Evolutionary conservation across 2,113 vertebrate genomes (phyloP), one percentile per base, ranked within the genome.

Genomic region (Bos indicus): DNA sequence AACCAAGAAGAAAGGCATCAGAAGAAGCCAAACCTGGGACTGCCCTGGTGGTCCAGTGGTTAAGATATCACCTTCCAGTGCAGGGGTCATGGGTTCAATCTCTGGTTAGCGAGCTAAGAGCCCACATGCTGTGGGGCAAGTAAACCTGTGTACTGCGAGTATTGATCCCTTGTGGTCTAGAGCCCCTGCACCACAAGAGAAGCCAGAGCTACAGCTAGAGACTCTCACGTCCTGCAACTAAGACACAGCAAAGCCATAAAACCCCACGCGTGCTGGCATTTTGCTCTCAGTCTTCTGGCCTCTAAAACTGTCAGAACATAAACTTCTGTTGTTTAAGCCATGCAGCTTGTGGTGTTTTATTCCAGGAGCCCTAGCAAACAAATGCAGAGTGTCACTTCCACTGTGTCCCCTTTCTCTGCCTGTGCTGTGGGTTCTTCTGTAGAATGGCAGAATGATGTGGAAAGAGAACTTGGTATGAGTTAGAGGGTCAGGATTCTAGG

Each of bases 211-310:
- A 43, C 36, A 74, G 0, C 40, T 14, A 14, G 71, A 77, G 23
- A 43, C n/a, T 36, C 36, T 26, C 40, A 26, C 0, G 1, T 13
- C 26, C 71, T 43, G 40, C 21, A 26, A 3, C 23, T 43, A 26
- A 74, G 19, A 40, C 0, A 3, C 10, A 74, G 67, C 19, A 40
- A 12, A 40, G 67, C 67, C 19, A 7, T 3, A 77, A 77, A 77
- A 3, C 36, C 71, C 21, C 71, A 77, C 12, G 4, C 23, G 7
- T 81, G n/a, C 15, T 2, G 11, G 15, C 2, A 28, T 64, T 83
- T 90, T 78, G 43, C 52, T n/a, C 26, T 83, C 52, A 48, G 56
- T 43, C 15, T 51, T 78, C 16, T 13, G 3, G n/a, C 12, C 25
- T 85, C n/a, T 12, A 90, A 62, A 87, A 71, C 56, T 85, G 6